Conservation (phyloP, 1,140 invertebrate genomes). For the Drosophila varians region DNA sequence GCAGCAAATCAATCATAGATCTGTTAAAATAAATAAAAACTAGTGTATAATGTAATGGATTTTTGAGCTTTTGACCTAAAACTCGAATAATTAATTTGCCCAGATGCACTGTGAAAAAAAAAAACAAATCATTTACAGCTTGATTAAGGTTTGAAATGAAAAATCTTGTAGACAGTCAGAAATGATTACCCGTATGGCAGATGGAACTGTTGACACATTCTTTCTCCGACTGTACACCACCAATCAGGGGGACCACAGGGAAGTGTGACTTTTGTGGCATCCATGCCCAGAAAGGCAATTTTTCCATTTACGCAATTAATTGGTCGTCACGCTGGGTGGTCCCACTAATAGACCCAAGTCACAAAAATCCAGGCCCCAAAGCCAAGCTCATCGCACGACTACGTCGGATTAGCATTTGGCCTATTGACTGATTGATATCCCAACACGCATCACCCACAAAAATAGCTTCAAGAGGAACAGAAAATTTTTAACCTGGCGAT, state of each 20-base stretch:
- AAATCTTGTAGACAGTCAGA: not conserved
- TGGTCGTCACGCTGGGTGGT: slow-evolving; percentile 69
- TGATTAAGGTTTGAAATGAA: not conserved
- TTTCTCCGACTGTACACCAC: slow-evolving; percentile 39
- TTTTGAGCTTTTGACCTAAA: slow-evolving; percentile 46
- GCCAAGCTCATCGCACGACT: slow-evolving; percentile 35
- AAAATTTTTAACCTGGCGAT: slow-evolving; percentile 8
- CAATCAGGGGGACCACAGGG: slow-evolving; percentile 28
- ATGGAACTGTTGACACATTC: slow-evolving; percentile 35
- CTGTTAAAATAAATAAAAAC: slow-evolving; percentile 80
- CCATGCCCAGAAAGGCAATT: slow-evolving; percentile 72
- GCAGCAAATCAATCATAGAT: slow-evolving; percentile 71
- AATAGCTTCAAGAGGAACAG: slow-evolving; percentile 17
- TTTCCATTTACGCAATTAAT: slow-evolving; percentile 82
- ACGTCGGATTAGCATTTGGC: slow-evolving; percentile 67
- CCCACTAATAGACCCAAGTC: slow-evolving; percentile 59
- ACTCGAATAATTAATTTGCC: slow-evolving; percentile 63
- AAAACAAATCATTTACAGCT: slow-evolving; percentile 4
- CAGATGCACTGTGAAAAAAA: slow-evolving; percentile 45
- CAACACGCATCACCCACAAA: slow-evolving; percentile 69
- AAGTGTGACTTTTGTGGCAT: slow-evolving; percentile 76
- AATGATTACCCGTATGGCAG: slow-evolving; percentile 29
- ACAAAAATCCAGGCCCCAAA: slow-evolving; percentile 9
- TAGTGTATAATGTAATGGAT: slow-evolving; percentile 69
- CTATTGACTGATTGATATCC: slow-evolving; percentile 72